phyloP scores from a whole-genome alignment of 2,797 vertebrate species.

The Alfaro cultratus region DNA sequence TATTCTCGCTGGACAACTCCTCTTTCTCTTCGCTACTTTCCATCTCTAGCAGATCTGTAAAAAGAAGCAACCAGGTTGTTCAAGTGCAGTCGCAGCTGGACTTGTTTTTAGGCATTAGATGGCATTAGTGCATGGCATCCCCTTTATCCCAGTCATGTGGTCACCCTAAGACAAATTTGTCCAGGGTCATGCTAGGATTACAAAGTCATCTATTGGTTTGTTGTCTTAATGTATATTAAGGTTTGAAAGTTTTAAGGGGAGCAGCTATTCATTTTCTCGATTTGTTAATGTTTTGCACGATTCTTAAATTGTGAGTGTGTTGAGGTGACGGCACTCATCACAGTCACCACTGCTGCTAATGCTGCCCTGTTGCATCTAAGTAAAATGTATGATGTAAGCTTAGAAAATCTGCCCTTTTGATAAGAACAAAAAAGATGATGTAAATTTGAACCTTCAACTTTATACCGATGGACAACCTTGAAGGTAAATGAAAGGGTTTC shows the following conservation, averaged over 20 bases:
- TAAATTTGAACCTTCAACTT: not conserved
- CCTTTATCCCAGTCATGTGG: slow-evolving; percentile 59
- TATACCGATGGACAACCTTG: not conserved
- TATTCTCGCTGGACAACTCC: slow-evolving; percentile 51
- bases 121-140: slow-evolving; percentile 53
- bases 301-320: not conserved
- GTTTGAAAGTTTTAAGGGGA: not conserved
- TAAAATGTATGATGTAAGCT: not conserved
- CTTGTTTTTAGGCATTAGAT: slow-evolving; percentile 51
- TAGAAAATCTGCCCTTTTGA: not conserved
- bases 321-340: not conserved
- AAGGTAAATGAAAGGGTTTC: not conserved
- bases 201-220: slow-evolving; percentile 13
- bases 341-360: not conserved
- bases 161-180: slow-evolving; percentile 37
- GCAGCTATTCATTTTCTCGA: not conserved
- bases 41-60: slow-evolving; percentile 19
- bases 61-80: slow-evolving; percentile 32
- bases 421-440: not conserved
- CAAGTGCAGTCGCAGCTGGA: slow-evolving; percentile 37
- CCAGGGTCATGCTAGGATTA: slow-evolving; percentile 10
- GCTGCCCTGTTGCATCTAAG: not conserved
- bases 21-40: slow-evolving; percentile 26
- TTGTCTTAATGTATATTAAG: slow-evolving; percentile 5
- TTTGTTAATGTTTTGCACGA: not conserved